Evolutionary conservation across 2,797 vertebrate species (phyloP).

Genomic region (Anas georgica): DNA sequence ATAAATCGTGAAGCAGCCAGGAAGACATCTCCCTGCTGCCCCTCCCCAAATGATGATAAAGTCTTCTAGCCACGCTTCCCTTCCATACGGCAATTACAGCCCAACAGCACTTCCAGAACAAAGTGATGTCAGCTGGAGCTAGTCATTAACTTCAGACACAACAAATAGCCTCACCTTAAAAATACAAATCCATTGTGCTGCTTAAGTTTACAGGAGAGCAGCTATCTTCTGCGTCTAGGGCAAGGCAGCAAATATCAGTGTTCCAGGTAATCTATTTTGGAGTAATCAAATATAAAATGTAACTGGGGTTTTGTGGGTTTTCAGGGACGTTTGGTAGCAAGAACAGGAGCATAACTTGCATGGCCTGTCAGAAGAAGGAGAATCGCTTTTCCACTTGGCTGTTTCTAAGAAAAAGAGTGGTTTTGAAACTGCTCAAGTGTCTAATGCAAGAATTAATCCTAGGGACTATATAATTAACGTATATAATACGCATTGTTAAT

Average conservation of each 20-base stretch:
- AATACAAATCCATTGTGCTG: not conserved
- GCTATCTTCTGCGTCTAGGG: not conserved
- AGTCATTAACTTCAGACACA: conserved; percentile 4
- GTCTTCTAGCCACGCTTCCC: not conserved
- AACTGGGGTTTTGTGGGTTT: not conserved
- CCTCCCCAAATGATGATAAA: not conserved
- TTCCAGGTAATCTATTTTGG: not conserved
- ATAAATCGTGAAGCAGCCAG: not conserved
- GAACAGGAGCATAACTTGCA: not conserved
- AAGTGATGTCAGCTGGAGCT: conserved; percentile 11
- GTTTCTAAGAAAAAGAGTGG: not conserved
- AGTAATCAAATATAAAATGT: not conserved
- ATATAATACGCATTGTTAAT: conserved; percentile 12
- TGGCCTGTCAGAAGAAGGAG: not conserved
- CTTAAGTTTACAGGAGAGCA: not conserved
- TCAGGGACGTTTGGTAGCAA: not conserved
- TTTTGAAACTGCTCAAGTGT: not conserved
- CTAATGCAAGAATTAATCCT: conserved; percentile 22
- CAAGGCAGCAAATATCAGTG: not conserved
- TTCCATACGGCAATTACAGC: conserved; percentile 29
- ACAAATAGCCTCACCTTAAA: conserved; percentile 25
- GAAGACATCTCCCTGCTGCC: not conserved
- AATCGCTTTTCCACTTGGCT: not conserved
- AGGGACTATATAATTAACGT: conserved; percentile 22
- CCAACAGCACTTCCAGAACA: conserved; percentile 22